Percentiles rank a stretch among this genome's conserved stretches.
phyloP scores from a whole-genome alignment of 2,797 vertebrate genomes.

The Lepus oiostolus region DNA sequence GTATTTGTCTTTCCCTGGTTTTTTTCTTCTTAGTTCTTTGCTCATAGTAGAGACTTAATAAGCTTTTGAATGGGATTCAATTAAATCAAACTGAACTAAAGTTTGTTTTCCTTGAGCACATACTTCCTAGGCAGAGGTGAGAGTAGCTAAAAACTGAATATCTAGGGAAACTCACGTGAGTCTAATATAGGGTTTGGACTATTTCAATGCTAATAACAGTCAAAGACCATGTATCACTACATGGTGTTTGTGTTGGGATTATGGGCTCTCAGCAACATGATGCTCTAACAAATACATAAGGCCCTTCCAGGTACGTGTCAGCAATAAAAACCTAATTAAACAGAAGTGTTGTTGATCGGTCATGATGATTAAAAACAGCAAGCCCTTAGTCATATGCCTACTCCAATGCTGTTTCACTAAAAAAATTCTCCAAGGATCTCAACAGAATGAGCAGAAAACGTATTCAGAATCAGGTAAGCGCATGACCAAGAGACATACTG shows the following conservation, averaged over 20 bases:
- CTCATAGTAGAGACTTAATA: background rate
- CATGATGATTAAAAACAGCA: constrained; percentile 21
- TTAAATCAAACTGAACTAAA: background rate
- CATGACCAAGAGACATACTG: background rate
- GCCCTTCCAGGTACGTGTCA: background rate
- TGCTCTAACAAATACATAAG: background rate
- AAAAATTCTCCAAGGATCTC: background rate
- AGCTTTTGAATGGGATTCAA: background rate
- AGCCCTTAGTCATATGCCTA: background rate
- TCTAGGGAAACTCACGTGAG: background rate
- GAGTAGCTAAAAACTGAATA: background rate
- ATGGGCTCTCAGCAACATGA: background rate
- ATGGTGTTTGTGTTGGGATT: background rate
- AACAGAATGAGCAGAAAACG: background rate
- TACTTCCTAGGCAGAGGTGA: background rate
- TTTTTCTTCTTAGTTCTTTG: background rate
- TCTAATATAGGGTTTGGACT: background rate
- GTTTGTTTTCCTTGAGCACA: background rate
- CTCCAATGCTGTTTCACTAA: background rate
- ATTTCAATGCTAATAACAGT: background rate
- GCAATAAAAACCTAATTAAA: constrained; percentile 1
- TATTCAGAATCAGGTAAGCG: background rate
- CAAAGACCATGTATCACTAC: background rate
- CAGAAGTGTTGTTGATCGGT: background rate
- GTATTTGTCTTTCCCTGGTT: background rate